Conservation (phyloP, 2,113 vertebrate genomes). For the Catharus fuscescens region DNA sequence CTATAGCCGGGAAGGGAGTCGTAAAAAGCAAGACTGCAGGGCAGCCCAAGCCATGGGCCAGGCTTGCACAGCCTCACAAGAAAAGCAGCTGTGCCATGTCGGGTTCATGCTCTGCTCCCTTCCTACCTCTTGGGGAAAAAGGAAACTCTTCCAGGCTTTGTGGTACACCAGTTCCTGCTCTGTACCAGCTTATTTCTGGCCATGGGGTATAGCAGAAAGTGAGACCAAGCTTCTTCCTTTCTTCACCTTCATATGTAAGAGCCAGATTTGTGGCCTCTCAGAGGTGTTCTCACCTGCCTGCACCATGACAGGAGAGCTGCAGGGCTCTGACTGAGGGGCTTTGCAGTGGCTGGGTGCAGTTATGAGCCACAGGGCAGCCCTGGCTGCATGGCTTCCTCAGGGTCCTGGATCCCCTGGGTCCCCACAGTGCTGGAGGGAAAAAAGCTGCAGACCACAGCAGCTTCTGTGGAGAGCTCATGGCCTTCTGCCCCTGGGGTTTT, state of each 20-base stretch:
- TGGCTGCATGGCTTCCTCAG: accelerated
- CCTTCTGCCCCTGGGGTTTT: neutral
- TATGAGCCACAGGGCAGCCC: accelerated
- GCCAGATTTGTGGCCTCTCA: neutral
- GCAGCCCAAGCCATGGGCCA: neutral
- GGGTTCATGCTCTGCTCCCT: neutral
- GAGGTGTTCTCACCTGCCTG: neutral
- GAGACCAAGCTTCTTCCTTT: neutral
- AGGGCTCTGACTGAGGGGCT: neutral
- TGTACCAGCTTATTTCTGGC: neutral
- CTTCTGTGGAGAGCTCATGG: neutral
- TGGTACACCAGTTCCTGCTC: neutral
- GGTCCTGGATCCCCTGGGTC: neutral
- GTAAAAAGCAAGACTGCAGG: neutral
- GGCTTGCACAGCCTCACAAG: neutral
- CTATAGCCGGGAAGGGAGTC: neutral
- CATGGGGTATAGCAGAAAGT: neutral
- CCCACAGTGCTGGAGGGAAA: neutral
- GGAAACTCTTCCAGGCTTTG: neutral
- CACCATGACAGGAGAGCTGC: accelerated
- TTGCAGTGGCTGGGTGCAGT: neutral
- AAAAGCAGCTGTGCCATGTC: neutral
- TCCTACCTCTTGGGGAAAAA: neutral
- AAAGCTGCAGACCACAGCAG: neutral
- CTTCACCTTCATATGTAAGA: neutral